A percentile compares a stretch with the other conserved stretches of the same genome.
phyloP scores from a whole-genome alignment of 1,140 invertebrate species.

The Megalonaias nervosa region DNA sequence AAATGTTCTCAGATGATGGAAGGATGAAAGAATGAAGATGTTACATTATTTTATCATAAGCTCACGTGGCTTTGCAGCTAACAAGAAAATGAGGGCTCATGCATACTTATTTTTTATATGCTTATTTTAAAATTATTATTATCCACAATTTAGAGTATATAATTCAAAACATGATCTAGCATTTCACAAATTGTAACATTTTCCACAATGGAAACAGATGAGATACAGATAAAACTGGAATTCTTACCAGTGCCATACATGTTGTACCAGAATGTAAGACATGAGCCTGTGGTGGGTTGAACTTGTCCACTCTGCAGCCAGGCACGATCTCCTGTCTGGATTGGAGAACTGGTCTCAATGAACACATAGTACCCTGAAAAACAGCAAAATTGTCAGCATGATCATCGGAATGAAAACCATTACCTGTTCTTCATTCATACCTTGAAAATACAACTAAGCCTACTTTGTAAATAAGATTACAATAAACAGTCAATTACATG shows the following conservation, averaged over 20 bases:
- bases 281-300: constrained; percentile 51
- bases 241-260: constrained; percentile 78
- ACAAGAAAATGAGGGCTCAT: no score
- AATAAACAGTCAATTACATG: neutral
- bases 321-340: constrained; percentile 54
- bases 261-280: constrained; percentile 80
- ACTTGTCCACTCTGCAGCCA: constrained; percentile 64
- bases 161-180: no score
- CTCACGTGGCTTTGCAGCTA: no score
- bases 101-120: no score
- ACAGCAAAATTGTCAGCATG: neutral
- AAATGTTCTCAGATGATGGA: no score
- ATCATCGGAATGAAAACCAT: neutral
- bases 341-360: constrained; percentile 59
- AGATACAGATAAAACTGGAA: no score
- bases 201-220: no score
- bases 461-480: neutral
- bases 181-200: no score
- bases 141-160: no score
- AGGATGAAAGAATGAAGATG: no score
- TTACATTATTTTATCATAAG: no score
- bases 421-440: neutral
- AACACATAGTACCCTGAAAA: constrained; percentile 68
- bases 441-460: neutral
- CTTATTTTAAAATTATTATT: no score